Conservation (phyloP, 2,797 vertebrate species). For the Tapirus indicus region DNA sequence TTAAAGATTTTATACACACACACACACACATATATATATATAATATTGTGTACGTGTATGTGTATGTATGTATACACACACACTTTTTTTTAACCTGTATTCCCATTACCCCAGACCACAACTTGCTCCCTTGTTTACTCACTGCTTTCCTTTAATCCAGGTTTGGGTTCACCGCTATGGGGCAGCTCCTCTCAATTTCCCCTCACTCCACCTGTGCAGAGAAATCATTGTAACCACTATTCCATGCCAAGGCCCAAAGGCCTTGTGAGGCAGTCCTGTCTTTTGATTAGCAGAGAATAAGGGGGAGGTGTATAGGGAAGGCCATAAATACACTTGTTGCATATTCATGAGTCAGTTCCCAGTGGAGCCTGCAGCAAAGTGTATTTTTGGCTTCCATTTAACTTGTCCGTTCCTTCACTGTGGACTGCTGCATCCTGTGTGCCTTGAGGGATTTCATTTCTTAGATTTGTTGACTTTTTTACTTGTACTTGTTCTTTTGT, state of each 20-base stretch:
- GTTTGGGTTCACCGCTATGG: background rate
- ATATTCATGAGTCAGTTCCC: slow-evolving; percentile 79
- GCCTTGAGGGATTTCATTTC: slow-evolving; percentile 72
- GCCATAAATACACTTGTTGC: slow-evolving; percentile 81
- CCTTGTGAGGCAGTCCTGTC: background rate
- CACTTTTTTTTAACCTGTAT: background rate
- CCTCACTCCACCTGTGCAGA: background rate
- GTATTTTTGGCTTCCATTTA: slow-evolving; percentile 82
- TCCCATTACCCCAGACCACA: background rate
- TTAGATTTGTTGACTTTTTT: slow-evolving; percentile 70
- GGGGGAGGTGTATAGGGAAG: slow-evolving; percentile 55
- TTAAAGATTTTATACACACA: background rate
- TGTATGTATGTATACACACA: background rate
- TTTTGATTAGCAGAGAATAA: slow-evolving; percentile 69
- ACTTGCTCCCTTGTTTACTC: background rate
- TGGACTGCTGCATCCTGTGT: slow-evolving; percentile 67
- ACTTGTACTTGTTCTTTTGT: slow-evolving; percentile 65
- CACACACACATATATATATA: background rate
- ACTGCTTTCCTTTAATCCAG: background rate
- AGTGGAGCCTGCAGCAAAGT: slow-evolving; percentile 72
- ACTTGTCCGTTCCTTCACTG: slow-evolving; percentile 70
- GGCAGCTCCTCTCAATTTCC: background rate
- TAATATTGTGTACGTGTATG: background rate
- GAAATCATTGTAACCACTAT: background rate
- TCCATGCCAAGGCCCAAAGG: background rate